A percentile compares a stretch with the other conserved stretches of the same genome.
These are phyloP conservation scores for Dendrocopos noguchii DNA, from an alignment of 2,113 vertebrate genomes.

Conservation along the genomic window DNA sequence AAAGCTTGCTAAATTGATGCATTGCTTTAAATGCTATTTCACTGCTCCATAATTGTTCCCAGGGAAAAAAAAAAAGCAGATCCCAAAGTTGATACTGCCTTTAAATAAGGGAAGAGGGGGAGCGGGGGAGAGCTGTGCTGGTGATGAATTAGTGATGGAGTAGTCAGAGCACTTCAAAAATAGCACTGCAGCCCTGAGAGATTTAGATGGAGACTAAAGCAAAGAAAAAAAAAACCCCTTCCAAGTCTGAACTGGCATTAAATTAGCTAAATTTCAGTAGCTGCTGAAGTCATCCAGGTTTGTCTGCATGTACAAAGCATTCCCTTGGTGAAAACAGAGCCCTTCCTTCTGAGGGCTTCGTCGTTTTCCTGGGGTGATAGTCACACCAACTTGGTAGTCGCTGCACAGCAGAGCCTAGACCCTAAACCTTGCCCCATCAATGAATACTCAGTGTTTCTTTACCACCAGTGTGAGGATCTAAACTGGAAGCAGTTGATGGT, in stretches of 20 bases:
- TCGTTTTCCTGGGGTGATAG: background rate
- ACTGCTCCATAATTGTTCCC: constrained; percentile 4
- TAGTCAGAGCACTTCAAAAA: constrained; percentile 6
- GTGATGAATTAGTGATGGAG: constrained; percentile 34
- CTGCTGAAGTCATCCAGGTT: background rate
- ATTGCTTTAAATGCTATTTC: constrained; percentile 32
- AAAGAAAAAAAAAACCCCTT: background rate
- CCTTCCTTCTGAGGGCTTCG: background rate
- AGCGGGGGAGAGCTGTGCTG: background rate
- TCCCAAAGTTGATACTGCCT: constrained; percentile 14
- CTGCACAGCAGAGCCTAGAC: background rate
- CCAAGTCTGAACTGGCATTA: background rate
- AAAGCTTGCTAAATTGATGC: constrained; percentile 13
- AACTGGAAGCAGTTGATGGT: background rate
- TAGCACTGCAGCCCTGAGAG: background rate
- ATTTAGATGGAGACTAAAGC: background rate
- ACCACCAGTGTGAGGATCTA: background rate
- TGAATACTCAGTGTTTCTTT: background rate
- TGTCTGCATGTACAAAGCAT: background rate
- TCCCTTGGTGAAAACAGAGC: background rate
- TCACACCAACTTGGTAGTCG: background rate
- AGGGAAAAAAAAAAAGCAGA: constrained; percentile 6
- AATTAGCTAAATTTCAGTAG: constrained; percentile 9
- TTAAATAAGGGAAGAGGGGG: background rate
- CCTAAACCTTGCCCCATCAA: background rate